These are phyloP conservation scores for Vulpes vulpes DNA, from an alignment of 2,113 vertebrate species.

Conservation along the genomic window DNA sequence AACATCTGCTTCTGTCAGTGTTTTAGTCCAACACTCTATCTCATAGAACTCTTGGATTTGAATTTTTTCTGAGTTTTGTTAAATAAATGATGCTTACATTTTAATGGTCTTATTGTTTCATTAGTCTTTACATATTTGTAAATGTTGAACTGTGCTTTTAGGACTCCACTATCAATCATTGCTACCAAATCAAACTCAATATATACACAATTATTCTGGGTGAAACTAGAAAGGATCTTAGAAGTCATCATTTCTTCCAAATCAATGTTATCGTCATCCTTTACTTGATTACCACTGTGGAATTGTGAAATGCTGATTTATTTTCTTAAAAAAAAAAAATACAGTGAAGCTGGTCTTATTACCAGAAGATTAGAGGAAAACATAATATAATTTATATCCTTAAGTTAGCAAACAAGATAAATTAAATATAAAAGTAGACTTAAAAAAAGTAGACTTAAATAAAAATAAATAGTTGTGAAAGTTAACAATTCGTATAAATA, in stretches of 20 bases:
- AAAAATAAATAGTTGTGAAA: neutral
- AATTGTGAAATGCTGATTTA: neutral
- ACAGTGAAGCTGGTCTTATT: neutral
- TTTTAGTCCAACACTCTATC: neutral
- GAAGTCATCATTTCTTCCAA: neutral
- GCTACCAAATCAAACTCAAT: neutral
- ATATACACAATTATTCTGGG: neutral
- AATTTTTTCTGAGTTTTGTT: neutral
- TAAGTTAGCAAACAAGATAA: neutral
- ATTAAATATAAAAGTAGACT: neutral
- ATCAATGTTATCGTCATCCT: neutral
- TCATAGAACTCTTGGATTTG: neutral
- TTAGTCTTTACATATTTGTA: neutral
- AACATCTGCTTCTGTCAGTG: neutral
- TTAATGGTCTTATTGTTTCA: neutral
- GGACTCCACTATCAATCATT: neutral
- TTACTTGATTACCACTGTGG: neutral
- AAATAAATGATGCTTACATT: neutral
- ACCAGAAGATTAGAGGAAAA: neutral
- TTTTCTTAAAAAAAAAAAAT: neutral
- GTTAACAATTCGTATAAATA: neutral
- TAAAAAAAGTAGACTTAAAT: neutral
- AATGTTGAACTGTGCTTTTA: neutral
- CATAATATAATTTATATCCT: neutral
- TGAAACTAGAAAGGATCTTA: neutral